A percentile compares a stretch with the other conserved stretches of the same genome.
Evolutionary conservation across 2,113 vertebrate species (phyloP).

Genomic region (Delphinus delphis): DNA sequence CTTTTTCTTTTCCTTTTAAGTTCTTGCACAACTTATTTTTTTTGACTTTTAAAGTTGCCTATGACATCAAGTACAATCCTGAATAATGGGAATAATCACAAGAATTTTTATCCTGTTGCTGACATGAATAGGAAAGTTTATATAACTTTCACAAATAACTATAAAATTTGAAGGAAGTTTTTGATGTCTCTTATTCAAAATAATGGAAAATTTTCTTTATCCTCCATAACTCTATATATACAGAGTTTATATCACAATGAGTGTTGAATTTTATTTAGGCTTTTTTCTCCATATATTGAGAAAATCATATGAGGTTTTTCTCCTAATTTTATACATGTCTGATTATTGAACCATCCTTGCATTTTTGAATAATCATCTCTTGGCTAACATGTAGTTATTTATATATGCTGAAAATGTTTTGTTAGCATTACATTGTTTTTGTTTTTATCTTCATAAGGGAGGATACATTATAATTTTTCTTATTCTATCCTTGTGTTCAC

Average conservation of each 20-base stretch:
- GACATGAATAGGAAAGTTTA: neutral
- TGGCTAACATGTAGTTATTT: neutral
- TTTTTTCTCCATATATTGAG: neutral
- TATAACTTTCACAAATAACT: neutral
- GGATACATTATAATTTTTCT: neutral
- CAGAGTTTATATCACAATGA: neutral
- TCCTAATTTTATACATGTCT: neutral
- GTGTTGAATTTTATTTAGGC: neutral
- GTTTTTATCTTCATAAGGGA: neutral
- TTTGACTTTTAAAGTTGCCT: neutral
- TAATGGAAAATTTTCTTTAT: neutral
- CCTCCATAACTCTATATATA: too few relatives aligned
- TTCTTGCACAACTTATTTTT: neutral
- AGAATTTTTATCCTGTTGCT: neutral
- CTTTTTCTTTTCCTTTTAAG: neutral
- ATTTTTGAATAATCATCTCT: neutral
- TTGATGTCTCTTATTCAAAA: neutral
- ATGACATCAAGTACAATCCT: neutral
- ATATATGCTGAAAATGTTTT: neutral
- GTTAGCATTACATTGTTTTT: neutral
- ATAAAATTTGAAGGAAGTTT: neutral
- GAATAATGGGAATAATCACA: neutral
- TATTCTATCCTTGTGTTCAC: neutral
- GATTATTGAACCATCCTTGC: neutral
- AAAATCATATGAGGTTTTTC: neutral